These are phyloP conservation scores for Calyptomena viridis DNA, from an alignment of 2,113 vertebrate genomes.

Conservation along the genomic window DNA sequence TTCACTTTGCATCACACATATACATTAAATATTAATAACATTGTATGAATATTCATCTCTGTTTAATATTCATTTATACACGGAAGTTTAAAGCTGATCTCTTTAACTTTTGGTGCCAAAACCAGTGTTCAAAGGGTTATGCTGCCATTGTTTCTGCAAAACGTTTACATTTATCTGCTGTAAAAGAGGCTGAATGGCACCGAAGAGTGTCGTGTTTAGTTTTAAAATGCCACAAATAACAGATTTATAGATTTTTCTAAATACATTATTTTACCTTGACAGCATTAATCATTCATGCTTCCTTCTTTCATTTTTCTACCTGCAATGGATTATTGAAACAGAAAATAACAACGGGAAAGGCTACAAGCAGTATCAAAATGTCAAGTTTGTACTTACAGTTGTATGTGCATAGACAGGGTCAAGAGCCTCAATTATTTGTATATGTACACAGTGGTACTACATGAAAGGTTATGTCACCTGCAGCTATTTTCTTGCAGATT, in stretches of 20 bases:
- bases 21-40: conserved; percentile 57
- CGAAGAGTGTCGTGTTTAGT: conserved; percentile 76
- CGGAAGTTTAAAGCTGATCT: background rate
- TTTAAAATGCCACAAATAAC: conserved; percentile 98
- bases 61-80: conserved; percentile 49
- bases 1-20: conserved; percentile 12
- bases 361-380: conserved; percentile 98
- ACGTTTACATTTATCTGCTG: conserved; percentile 71
- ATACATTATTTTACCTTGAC: conserved; percentile 99
- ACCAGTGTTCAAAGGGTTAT: conserved; percentile 1
- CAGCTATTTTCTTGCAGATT: conserved; percentile 93
- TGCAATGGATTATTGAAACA: conserved; percentile 99
- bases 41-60: conserved; percentile 56
- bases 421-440: conserved; percentile 99
- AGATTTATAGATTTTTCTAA: conserved; percentile 96
- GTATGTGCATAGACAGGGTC: conserved; percentile 93
- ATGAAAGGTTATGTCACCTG: conserved; percentile 98
- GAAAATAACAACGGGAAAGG: conserved; percentile 95
- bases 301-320: conserved; percentile 89
- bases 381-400: conserved; percentile 99
- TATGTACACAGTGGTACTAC: conserved; percentile 90
- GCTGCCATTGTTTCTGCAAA: conserved; percentile 33
- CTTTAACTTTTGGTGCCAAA: conserved; percentile 42
- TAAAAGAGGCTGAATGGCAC: conserved; percentile 71
- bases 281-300: conserved; percentile 99